A percentile compares a stretch with the other conserved stretches of the same genome.
Evolutionary conservation across 2,113 vertebrate species (phyloP).

Genomic region (Brachyhypopomus occidentalis): DNA sequence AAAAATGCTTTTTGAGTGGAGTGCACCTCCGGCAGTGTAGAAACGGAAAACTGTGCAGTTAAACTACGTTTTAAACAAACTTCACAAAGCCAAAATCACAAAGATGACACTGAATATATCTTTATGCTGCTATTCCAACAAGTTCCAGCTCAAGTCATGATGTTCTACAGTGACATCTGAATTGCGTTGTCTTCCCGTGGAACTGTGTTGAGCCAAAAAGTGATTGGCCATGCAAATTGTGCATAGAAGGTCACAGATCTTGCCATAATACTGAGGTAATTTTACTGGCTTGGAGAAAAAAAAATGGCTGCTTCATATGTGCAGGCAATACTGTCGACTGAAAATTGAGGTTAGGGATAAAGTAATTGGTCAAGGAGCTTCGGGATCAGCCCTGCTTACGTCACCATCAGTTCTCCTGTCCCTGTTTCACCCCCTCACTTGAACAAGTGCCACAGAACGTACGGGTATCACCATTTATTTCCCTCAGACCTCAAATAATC

Average conservation of each 20-base stretch:
- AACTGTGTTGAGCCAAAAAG: neutral
- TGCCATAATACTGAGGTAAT: neutral
- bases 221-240: neutral
- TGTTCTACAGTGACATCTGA: slow-evolving; percentile 3
- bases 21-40: neutral
- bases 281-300: neutral
- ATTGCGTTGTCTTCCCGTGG: slow-evolving; percentile 4
- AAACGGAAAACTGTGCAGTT: neutral
- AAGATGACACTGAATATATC: neutral
- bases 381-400: neutral
- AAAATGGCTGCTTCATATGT: neutral
- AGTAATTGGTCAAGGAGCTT: neutral
- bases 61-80: too few relatives aligned
- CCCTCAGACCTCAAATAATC: neutral
- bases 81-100: neutral
- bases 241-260: neutral
- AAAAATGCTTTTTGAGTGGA: neutral
- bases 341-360: neutral
- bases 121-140: neutral
- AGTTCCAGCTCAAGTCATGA: neutral
- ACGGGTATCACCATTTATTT: slow-evolving; percentile 9
- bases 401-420: neutral
- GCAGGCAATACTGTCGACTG: neutral
- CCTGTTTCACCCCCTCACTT: slow-evolving; percentile 3
- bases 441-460: neutral